Evolutionary conservation across 2,888 invertebrate genomes (phyloP).

Genomic region (Mythimna lalbum): DNA sequence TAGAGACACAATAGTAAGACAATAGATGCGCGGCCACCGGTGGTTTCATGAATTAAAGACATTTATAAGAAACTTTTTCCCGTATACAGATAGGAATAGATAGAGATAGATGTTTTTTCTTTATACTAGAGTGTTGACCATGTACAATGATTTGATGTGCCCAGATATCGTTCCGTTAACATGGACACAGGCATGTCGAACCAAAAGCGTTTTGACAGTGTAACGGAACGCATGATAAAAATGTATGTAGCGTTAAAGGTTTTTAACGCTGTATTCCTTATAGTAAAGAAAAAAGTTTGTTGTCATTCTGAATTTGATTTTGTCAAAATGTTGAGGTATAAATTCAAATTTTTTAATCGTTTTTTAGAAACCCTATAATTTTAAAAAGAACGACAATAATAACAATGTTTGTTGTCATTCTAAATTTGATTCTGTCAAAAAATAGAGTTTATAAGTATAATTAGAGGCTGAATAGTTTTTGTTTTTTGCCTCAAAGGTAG

Average conservation of each 20-base stretch:
- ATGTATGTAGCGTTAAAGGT: not conserved
- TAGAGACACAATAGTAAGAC: too few relatives aligned
- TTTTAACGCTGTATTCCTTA: not conserved
- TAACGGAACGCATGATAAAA: constrained; percentile 31
- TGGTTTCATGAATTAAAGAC: too few relatives aligned
- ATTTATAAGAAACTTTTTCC: not conserved
- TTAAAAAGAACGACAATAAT: too few relatives aligned
- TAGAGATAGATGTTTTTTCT: constrained; percentile 7
- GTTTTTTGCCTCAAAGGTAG: not conserved
- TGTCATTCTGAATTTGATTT: constrained; percentile 12
- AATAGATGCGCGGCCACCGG: too few relatives aligned
- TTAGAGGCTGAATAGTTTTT: not conserved
- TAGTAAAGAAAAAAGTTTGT: not conserved
- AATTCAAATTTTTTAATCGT: not conserved
- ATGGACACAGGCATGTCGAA: constrained; percentile 22
- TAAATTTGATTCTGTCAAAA: constrained; percentile 10
- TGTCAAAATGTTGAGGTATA: not conserved
- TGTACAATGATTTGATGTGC: constrained; percentile 41
- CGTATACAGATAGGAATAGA: not conserved
- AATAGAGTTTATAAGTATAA: too few relatives aligned
- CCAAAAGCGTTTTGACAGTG: constrained; percentile 38
- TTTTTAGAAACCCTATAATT: too few relatives aligned
- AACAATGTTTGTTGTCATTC: not conserved
- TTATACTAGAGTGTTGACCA: constrained; percentile 7
- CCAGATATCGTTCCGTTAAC: constrained; percentile 31